Evolutionary conservation across 2,113 vertebrate genomes (phyloP).

Genomic region (Phaethornis superciliosus): DNA sequence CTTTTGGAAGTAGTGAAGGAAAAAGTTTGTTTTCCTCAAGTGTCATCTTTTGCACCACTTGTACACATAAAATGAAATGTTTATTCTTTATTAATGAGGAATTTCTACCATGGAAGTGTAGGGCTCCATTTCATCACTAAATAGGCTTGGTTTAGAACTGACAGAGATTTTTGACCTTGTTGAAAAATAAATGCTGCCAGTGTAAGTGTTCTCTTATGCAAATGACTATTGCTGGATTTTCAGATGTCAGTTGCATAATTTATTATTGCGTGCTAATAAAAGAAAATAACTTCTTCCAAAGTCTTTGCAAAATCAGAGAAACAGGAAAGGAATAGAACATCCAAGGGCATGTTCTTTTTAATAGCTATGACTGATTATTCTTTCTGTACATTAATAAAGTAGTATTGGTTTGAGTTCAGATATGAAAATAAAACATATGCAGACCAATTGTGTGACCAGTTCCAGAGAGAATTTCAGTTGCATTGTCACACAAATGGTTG

Average conservation of each 20-base stretch:
- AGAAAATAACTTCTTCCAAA: background rate
- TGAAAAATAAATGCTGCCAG: background rate
- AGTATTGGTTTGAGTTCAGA: background rate
- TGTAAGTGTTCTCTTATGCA: background rate
- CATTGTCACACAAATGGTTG: background rate
- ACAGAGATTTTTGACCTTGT: slow-evolving; percentile 16
- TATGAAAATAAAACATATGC: background rate
- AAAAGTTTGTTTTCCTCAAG: background rate
- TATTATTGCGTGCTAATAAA: slow-evolving; percentile 14
- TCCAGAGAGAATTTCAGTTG: background rate
- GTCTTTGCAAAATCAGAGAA: background rate
- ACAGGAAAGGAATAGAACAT: background rate
- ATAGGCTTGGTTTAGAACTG: background rate
- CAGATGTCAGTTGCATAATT: background rate
- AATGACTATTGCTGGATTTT: background rate
- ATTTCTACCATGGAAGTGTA: background rate
- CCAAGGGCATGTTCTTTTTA: background rate
- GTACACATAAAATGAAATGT: background rate
- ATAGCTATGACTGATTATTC: background rate
- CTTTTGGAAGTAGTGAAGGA: background rate
- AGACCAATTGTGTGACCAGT: background rate
- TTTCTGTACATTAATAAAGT: background rate
- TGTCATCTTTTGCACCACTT: background rate
- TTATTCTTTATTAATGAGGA: background rate
- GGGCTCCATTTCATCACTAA: background rate